phyloP scores from a whole-genome alignment of 37 sponge, comb jelly and placozoan species.

The Geodia barretti region DNA sequence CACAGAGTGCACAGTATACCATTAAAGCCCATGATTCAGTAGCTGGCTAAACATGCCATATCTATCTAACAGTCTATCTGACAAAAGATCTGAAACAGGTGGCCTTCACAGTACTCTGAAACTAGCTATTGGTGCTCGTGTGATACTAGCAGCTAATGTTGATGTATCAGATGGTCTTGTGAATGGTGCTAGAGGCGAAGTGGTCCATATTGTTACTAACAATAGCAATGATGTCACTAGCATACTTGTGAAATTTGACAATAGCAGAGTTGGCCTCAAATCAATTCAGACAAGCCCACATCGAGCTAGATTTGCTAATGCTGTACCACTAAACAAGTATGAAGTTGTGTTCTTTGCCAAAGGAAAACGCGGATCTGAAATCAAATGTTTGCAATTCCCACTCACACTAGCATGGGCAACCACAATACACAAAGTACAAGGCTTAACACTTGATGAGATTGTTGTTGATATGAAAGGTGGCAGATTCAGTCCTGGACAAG shows the following conservation, averaged over 20 bases:
- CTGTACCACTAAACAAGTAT: slow-evolving; percentile 37
- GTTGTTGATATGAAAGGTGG: slow-evolving; percentile 43
- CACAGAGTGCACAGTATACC: slow-evolving; percentile 17
- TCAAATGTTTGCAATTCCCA: slow-evolving; percentile 43
- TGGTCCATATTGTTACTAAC: slow-evolving; percentile 20
- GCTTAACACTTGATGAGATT: slow-evolving; percentile 18
- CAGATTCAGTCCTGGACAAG: slow-evolving; percentile 20
- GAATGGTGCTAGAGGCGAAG: not conserved
- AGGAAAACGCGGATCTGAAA: slow-evolving; percentile 33
- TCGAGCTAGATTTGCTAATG: slow-evolving; percentile 7
- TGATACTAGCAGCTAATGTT: slow-evolving; percentile 49
- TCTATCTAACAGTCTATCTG: slow-evolving; percentile 2
- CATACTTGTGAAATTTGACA: slow-evolving; percentile 47
- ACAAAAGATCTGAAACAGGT: slow-evolving; percentile 37
- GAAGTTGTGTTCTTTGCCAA: slow-evolving; percentile 40
- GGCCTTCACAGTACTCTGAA: slow-evolving; percentile 27
- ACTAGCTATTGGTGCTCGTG: slow-evolving; percentile 41
- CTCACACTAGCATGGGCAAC: slow-evolving; percentile 19
- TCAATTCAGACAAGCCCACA: slow-evolving; percentile 30
- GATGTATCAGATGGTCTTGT: slow-evolving; percentile 37
- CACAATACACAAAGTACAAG: no score
- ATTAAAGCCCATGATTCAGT: slow-evolving; percentile 26
- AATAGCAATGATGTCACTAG: slow-evolving; percentile 19
- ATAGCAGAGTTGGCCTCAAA: slow-evolving; percentile 22
- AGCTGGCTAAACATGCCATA: not conserved